phyloP scores from a whole-genome alignment of 2,888 invertebrate species.

The Cheilosia vernalis region DNA sequence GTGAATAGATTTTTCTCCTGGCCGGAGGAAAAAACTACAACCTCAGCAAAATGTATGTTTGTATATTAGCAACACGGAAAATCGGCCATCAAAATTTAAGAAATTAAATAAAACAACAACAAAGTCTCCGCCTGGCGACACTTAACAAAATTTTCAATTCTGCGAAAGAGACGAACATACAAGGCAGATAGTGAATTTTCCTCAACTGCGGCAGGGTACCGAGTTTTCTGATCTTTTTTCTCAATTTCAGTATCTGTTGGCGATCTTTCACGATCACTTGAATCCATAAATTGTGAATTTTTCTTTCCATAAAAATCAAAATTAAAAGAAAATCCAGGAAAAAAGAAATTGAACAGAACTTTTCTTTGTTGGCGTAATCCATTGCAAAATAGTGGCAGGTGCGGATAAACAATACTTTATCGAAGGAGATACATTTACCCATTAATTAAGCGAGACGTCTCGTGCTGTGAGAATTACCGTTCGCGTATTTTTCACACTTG shows the following conservation, averaged over 20 bases:
- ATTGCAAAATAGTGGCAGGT: slow-evolving; percentile 36
- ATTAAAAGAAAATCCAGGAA: not conserved
- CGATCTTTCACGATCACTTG: slow-evolving; percentile 72
- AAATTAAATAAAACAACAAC: slow-evolving; percentile 19
- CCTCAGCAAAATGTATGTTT: slow-evolving; percentile 1
- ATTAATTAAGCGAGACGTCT: slow-evolving; percentile 17
- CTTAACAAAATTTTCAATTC: slow-evolving; percentile 6
- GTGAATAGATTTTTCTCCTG: slow-evolving; percentile 13
- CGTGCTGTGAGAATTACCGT: slow-evolving; percentile 24
- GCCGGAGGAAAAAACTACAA: slow-evolving; percentile 8
- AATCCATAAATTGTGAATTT: slow-evolving; percentile 23
- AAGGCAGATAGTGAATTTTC: slow-evolving; percentile 42
- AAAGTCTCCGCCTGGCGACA: slow-evolving; percentile 27
- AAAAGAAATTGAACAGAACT: slow-evolving; percentile 10
- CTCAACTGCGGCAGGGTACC: not conserved
- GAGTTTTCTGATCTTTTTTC: slow-evolving; percentile 39
- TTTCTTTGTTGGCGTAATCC: slow-evolving; percentile 76
- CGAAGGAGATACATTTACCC: slow-evolving; percentile 4
- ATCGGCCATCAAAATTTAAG: slow-evolving; percentile 23
- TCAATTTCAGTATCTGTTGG: slow-evolving; percentile 77
- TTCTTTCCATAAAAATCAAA: not conserved
- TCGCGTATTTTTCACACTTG: slow-evolving; percentile 27
- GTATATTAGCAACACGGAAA: slow-evolving; percentile 32
- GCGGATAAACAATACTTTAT: slow-evolving; percentile 20
- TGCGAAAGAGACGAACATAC: slow-evolving; percentile 32